These are phyloP conservation scores for Bugulina stolonifera DNA, from an alignment of 2,888 invertebrate species.

Conservation along the genomic window DNA sequence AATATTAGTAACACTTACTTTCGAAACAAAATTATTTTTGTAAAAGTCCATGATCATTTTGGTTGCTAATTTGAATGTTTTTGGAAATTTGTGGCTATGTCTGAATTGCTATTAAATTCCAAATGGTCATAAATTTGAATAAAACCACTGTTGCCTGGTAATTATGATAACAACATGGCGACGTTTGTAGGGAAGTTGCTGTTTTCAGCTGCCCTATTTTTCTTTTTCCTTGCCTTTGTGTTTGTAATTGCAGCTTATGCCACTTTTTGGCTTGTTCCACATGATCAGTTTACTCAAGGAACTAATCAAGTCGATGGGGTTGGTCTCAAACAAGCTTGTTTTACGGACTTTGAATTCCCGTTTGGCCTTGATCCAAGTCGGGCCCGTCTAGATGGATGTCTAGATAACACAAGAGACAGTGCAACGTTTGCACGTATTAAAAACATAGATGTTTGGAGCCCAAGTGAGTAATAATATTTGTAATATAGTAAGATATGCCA, in stretches of 20 bases:
- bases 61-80: too few species aligned
- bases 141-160: neutral
- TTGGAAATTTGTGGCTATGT: too few species aligned
- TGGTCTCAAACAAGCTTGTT: neutral
- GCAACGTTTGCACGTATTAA: neutral
- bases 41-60: too few species aligned
- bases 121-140: too few species aligned
- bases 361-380: neutral
- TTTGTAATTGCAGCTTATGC: conserved; percentile 7
- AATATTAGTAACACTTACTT: too few species aligned
- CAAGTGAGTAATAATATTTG: conserved; percentile 21
- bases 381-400: neutral
- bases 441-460: conserved; percentile 1
- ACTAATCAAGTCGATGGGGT: neutral
- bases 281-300: neutral
- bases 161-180: neutral
- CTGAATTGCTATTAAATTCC: too few species aligned
- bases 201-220: conserved; percentile 8
- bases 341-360: neutral
- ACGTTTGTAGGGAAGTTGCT: neutral
- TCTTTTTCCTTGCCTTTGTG: conserved; percentile 11
- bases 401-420: conserved; percentile 11
- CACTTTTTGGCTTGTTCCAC: conserved; percentile 14
- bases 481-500: too few species aligned
- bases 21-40: too few species aligned